A percentile compares a stretch with the other conserved stretches of the same genome.
These are phyloP conservation scores for Mayetiola destructor DNA, from an alignment of 2,888 invertebrate genomes.

Conservation along the genomic window DNA sequence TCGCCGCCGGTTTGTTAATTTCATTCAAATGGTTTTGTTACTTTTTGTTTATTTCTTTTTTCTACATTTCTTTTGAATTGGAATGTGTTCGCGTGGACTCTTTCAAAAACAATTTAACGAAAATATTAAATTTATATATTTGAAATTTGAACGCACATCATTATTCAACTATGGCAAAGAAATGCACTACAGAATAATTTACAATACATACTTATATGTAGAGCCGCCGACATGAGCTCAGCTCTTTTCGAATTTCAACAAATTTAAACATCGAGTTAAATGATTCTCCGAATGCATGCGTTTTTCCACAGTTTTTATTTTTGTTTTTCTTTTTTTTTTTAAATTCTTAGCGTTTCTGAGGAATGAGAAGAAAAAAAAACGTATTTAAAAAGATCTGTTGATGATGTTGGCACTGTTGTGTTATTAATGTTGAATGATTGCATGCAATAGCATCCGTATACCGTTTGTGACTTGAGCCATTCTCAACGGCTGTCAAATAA, in stretches of 20 bases:
- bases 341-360: neutral
- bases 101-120: neutral
- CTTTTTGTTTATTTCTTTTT: neutral
- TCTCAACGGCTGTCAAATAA: constrained; percentile 3
- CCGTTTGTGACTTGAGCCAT: no score
- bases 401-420: constrained; percentile 2
- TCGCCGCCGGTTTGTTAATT: constrained; percentile 8
- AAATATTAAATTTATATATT: constrained; percentile 9
- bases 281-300: no score
- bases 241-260: no score
- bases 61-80: neutral
- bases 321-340: neutral
- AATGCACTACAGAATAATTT: no score
- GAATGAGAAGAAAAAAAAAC: neutral
- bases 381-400: no score
- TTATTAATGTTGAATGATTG: constrained; percentile 6
- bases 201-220: no score
- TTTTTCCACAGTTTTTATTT: neutral
- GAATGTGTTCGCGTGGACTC: neutral
- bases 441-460: no score
- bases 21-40: neutral
- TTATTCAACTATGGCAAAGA: no score
- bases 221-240: no score
- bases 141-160: neutral
- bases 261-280: no score